Evolutionary conservation across 2,888 invertebrate genomes (phyloP), one percentile per base, ranked within the genome.

Genomic region (Drosophila atripex): DNA sequence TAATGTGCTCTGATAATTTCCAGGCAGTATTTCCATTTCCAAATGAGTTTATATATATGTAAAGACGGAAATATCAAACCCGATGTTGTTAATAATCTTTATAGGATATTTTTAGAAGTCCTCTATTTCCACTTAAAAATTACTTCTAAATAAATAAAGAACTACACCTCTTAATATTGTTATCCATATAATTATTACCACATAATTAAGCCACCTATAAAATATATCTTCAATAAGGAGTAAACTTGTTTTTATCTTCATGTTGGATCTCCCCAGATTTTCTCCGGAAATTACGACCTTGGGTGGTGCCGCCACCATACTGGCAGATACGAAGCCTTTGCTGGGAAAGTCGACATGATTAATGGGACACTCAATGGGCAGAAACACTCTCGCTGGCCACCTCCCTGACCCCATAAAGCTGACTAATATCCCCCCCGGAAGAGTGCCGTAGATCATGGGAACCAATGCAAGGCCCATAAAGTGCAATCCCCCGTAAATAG

Each of bases 391-490:
- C 35, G 35, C 7, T n/a, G 32, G 2, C 41, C 51, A 52, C 52
- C 25, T 39, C 45, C 12, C 16, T 14, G 14, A 38, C 50, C 39
- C 35, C 25, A 73, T 71, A 56, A 75, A 65, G 43, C 38, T 30
- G 38, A 25, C 54, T 49, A 21, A 25, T 56, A 57, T 8, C 32
- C 56, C 7, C 41, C 7, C 41, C 16, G 2, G 23, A 18, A 35
- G 11, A 16, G 30, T 11, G n/a, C 32, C 55, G 41, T 49, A 55
- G 65, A 35, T 66, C 68, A 66, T 66, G 28, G 41, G 21, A 49
- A 49, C 21, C 54, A 32, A 65, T 45, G 45, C 50, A 23, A 51
- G 49, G 45, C 7, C 39, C 43, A 76, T 65, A 53, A 54, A 75
- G 11, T 32, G 63, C 61, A 79, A 43, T 32, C 47, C 21, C 25